Conservation (phyloP, 2,797 vertebrate genomes). For the Sebastolobus altivelis region DNA sequence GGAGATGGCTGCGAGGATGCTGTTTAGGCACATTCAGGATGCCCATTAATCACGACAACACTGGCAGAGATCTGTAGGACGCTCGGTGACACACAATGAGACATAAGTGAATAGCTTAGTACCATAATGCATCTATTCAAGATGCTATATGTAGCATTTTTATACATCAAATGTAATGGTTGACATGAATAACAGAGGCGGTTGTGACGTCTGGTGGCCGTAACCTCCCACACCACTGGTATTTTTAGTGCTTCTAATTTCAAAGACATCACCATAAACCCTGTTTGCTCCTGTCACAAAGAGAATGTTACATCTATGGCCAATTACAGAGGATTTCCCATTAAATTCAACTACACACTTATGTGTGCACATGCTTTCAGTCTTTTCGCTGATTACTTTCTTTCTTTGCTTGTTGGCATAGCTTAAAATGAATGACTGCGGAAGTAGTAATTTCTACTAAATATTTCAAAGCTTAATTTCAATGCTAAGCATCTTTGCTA, state of each 20-base stretch:
- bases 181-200: constrained; percentile 13
- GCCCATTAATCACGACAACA: constrained; percentile 64
- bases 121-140: constrained; percentile 21
- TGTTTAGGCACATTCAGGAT: constrained; percentile 37
- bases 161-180: constrained; percentile 16
- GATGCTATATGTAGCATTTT: background rate
- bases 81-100: constrained; percentile 23
- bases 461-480: background rate
- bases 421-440: background rate
- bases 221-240: background rate
- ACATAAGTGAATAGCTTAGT: constrained; percentile 34
- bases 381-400: too few species aligned
- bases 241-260: background rate
- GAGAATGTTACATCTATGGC: background rate
- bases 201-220: background rate
- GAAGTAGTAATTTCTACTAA: too few species aligned
- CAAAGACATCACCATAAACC: background rate
- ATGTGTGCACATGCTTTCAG: background rate
- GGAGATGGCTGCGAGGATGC: constrained; percentile 46
- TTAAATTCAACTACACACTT: background rate
- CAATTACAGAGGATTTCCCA: background rate
- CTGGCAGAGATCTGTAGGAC: constrained; percentile 38
- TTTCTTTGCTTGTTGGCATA: background rate
- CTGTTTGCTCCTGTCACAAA: background rate
- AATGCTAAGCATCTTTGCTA: too few species aligned